Base-by-base conservation (phyloP, 2,888 invertebrate genomes). In the Synergus umbraculus region DNA sequence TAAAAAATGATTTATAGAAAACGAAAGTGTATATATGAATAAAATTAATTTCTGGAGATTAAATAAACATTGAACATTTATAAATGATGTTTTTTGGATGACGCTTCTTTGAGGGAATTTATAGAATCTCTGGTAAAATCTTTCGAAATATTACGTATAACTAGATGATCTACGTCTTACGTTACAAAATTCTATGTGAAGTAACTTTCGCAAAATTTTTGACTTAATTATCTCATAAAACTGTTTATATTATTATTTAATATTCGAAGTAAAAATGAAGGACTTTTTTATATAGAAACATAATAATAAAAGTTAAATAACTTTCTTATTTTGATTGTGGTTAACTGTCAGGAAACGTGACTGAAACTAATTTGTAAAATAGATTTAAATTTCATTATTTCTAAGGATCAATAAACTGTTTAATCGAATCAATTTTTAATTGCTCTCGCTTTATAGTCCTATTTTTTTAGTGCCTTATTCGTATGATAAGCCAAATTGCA, bases 141-240 rank as follows among this genome's bases (percentile, higher is more conserved):
- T 60, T 22, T n/a, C 54, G 60, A 22, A 60, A 60, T 22, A 60
- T 22, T 12, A 5, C 22, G 12, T 29, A 18, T 12, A 60, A 60
- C 22, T 18, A 60, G 60, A 18, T 60, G 18, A 3, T 60, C 22
- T 60, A 18, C 10, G 18, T 12, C 4, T 60, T 60, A 60, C 22
- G 60, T 60, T 22, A 22, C 60, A 18, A 22, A n/a, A 60, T 60
- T 60, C n/a, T 22, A 18, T 60, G 18, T 60, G 60, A 22, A 22
- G 60, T 60, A 60, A 18, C 60, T 60, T 60, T 60, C 60, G 18
- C 60, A 60, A 60, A 60, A 60, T 22, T 18, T 60, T 60, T 22
- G 18, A 9, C 60, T 60, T 60, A 60, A 60, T 60, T 60, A 12
- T 60, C 60, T 22, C 60, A 22, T 22, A 60, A 9, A 15, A 7